Evolutionary conservation across 2,113 vertebrate genomes (phyloP).

Genomic region (Lasiurus borealis): DNA sequence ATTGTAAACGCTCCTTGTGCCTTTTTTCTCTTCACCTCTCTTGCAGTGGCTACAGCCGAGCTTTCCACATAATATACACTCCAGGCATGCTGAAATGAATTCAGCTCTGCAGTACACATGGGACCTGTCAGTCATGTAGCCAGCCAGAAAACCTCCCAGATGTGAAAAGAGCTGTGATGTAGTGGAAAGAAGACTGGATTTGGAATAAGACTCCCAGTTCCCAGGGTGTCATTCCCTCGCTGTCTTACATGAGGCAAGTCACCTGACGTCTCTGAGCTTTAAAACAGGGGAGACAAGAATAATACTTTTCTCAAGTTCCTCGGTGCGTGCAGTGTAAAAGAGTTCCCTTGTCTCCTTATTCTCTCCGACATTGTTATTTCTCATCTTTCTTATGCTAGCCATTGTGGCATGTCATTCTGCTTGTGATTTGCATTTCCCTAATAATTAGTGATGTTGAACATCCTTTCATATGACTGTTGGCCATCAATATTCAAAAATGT

Average conservation of each 20-base stretch:
- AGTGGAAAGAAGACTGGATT: neutral
- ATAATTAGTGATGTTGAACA: neutral
- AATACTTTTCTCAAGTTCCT: neutral
- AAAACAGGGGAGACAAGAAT: neutral
- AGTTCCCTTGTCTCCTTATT: neutral
- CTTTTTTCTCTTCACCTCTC: neutral
- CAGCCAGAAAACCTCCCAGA: neutral
- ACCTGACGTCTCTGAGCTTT: neutral
- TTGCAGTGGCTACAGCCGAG: neutral
- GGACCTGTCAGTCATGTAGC: neutral
- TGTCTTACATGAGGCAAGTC: neutral
- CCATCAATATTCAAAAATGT: neutral
- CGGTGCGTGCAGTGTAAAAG: neutral
- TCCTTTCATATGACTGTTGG: neutral
- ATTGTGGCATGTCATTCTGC: neutral
- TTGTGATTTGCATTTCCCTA: neutral
- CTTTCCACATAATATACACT: neutral
- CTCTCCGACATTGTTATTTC: neutral
- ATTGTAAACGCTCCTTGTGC: neutral
- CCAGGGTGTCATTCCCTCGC: neutral
- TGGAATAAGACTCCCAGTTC: neutral
- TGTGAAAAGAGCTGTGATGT: neutral
- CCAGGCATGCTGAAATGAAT: neutral
- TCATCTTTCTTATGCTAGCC: neutral
- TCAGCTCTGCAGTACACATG: neutral